Percentiles rank a stretch among this genome's conserved stretches.
Evolutionary conservation across 2,797 vertebrate species (phyloP).

Genomic region (Clarias fuscus): DNA sequence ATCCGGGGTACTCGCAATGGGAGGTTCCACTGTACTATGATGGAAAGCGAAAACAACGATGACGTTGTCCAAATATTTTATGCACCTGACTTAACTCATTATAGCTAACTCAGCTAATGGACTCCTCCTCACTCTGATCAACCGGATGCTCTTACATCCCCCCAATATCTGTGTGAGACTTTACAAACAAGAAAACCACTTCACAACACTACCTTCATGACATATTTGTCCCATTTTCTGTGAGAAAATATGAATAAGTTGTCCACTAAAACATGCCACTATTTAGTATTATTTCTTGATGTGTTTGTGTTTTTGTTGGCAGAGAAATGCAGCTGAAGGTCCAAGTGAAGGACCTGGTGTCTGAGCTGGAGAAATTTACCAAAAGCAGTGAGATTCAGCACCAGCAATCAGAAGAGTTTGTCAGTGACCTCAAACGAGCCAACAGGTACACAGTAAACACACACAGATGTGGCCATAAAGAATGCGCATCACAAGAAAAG

Average conservation of each 20-base stretch:
- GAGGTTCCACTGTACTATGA: too few species aligned
- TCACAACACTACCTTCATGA: neutral
- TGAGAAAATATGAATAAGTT: neutral
- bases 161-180: neutral
- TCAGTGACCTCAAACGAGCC: conserved; percentile 85
- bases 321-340: conserved; percentile 87
- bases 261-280: neutral
- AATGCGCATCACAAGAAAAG: neutral
- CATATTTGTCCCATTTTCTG: neutral
- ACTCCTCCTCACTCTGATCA: neutral
- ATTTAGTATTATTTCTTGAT: neutral
- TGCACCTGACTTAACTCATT: too few species aligned
- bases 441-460: conserved; percentile 68
- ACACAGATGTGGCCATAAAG: neutral
- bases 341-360: conserved; percentile 84
- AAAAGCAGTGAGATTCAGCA: conserved; percentile 87
- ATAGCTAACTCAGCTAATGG: neutral
- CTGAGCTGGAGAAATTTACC: conserved; percentile 82
- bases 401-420: conserved; percentile 86
- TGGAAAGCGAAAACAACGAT: too few species aligned
- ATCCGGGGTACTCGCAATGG: too few species aligned
- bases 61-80: too few species aligned
- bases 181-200: neutral
- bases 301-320: conserved; percentile 33
- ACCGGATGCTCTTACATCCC: neutral